These are phyloP conservation scores for Pterostichus niger DNA, from an alignment of 2,888 invertebrate genomes.

Conservation along the genomic window DNA sequence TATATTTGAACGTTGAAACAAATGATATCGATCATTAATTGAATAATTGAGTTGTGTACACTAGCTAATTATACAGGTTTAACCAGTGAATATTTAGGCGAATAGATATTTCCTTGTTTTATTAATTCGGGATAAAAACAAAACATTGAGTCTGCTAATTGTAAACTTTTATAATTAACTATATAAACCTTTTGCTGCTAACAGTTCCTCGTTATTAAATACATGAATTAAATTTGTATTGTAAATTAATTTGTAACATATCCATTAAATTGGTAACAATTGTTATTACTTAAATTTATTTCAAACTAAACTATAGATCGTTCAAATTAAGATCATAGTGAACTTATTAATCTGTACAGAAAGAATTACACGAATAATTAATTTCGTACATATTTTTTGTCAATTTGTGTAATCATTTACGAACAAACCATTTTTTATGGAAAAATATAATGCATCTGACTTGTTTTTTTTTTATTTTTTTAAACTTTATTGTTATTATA, in stretches of 20 bases:
- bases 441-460: no score
- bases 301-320: no score
- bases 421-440: no score
- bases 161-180: constrained; percentile 2
- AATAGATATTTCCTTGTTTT: constrained; percentile 4
- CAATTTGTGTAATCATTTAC: no score
- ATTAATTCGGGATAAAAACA: constrained; percentile 9
- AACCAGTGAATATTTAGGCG: constrained; percentile 18
- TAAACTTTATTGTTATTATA: no score
- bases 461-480: no score
- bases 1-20: constrained; percentile 11
- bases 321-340: no score
- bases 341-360: no score
- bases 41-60: constrained; percentile 1
- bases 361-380: no score
- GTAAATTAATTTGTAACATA: constrained; percentile 3
- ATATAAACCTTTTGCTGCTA: constrained; percentile 3
- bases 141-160: not conserved
- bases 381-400: no score
- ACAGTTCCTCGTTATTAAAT: constrained; percentile 11
- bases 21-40: constrained; percentile 19
- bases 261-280: not conserved
- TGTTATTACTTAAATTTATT: not conserved
- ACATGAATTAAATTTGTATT: not conserved
- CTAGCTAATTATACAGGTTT: constrained; percentile 7